Evolutionary conservation across 2,888 invertebrate genomes (phyloP), one percentile per base, ranked within the genome.

Genomic region (Drosophila differens): DNA sequence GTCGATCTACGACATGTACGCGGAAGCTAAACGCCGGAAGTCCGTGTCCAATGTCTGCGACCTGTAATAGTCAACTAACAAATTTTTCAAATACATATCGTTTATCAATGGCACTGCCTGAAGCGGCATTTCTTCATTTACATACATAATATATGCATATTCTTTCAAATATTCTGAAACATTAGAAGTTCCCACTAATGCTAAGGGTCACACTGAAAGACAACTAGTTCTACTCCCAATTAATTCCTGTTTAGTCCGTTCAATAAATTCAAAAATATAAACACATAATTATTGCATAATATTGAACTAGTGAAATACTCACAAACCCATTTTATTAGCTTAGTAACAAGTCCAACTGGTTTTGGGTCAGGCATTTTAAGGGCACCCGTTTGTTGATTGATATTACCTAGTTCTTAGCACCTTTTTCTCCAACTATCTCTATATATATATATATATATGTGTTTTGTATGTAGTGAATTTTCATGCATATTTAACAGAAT

Each of bases 11-110:
- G 10, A 22, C 33, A 49, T 28, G 47, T 57, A 85, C 67, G 81
- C 85, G 85, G 85, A 85, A 85, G 88, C 70, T 57, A 54, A 51
- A 55, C 55, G 33, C 61, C 83, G 74, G 83, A 83, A 85, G 78
- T 52, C 32, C 57, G 59, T 53, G n/a, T 32, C 61, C 57, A 70
- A 66, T 71, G 68, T 52, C 57, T 61, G 44, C 14, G 22, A n/a
- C 41, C 25, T 74, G 73, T 74, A 73, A 73, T 52, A 51, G 22
- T 39, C n/a, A n/a, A 67, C 39, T 32, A 58, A 49, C 30, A 65
- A 39, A 25, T 60, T 39, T 66, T n/a, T 12, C 4, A 47, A 49
- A 58, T 14, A 32, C n/a, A 16, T 49, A 47, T 7, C 41, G 49
- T 25, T 71, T 35, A 63, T 67, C 62, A 70, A 75, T 63, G 52